Evolutionary conservation across 2,888 invertebrate genomes (phyloP).

Genomic region (Pantelozetes paolii): DNA sequence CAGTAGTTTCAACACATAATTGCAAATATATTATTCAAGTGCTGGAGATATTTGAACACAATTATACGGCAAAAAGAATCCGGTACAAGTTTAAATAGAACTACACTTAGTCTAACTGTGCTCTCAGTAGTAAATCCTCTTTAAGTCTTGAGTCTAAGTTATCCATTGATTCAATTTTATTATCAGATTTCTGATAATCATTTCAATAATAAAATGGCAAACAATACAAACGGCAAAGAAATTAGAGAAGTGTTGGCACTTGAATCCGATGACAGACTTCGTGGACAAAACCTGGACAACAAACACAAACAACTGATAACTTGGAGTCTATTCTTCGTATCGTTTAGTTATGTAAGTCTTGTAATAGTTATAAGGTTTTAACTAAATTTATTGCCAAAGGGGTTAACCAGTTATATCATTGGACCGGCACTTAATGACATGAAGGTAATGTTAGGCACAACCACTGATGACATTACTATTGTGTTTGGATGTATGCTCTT

Average conservation of each 20-base stretch:
- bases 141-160: no score
- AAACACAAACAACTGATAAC: background rate
- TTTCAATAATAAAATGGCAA: background rate
- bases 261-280: background rate
- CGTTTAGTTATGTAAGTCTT: slow-evolving; percentile 7
- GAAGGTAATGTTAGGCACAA: background rate
- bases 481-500: slow-evolving; percentile 7
- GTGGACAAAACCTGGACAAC: background rate
- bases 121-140: no score
- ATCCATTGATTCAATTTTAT: no score
- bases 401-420: slow-evolving; percentile 19
- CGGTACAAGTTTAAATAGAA: no score
- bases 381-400: background rate
- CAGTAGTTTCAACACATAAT: no score
- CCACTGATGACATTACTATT: background rate
- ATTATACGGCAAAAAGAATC: no score
- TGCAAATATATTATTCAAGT: no score
- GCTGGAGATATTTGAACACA: no score
- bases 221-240: background rate
- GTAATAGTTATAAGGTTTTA: background rate
- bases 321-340: background rate
- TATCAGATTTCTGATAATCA: background rate
- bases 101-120: no score
- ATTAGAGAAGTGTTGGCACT: background rate
- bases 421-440: slow-evolving; percentile 27